These are phyloP conservation scores for Hyaena hyaena DNA, from an alignment of 2,113 vertebrate species.

Conservation along the genomic window DNA sequence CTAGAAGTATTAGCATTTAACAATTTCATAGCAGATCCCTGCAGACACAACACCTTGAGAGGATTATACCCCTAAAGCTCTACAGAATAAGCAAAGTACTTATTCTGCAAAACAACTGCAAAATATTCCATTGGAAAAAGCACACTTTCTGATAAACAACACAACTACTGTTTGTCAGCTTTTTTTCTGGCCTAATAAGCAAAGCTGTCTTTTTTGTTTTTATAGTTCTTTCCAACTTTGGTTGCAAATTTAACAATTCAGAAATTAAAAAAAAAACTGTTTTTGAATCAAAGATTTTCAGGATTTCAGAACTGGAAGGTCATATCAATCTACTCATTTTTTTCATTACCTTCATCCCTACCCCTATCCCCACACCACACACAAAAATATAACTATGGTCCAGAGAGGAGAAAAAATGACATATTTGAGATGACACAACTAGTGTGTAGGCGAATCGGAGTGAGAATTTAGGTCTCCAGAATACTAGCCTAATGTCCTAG, in stretches of 20 bases:
- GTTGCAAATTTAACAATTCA: conserved; percentile 35
- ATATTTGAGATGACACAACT: neutral
- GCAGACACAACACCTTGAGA: neutral
- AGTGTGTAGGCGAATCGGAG: neutral
- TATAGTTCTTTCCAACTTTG: neutral
- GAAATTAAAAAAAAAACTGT: neutral
- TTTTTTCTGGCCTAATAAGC: conserved; percentile 38
- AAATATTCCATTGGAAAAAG: neutral
- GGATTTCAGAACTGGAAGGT: neutral
- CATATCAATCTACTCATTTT: neutral
- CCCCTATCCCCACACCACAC: neutral
- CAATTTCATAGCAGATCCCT: neutral
- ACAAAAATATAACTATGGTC: neutral
- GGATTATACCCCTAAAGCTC: neutral
- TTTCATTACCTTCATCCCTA: neutral
- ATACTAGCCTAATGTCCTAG: neutral
- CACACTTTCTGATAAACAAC: conserved; percentile 32
- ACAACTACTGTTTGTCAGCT: neutral
- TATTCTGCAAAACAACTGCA: conserved; percentile 10
- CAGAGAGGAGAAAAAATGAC: neutral
- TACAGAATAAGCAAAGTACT: conserved; percentile 35
- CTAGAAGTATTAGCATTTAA: neutral
- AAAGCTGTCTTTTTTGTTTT: neutral
- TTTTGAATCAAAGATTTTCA: neutral
- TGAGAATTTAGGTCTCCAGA: neutral